These are phyloP conservation scores for Tiliacea aurago DNA, from an alignment of 2,888 invertebrate genomes.

Conservation along the genomic window DNA sequence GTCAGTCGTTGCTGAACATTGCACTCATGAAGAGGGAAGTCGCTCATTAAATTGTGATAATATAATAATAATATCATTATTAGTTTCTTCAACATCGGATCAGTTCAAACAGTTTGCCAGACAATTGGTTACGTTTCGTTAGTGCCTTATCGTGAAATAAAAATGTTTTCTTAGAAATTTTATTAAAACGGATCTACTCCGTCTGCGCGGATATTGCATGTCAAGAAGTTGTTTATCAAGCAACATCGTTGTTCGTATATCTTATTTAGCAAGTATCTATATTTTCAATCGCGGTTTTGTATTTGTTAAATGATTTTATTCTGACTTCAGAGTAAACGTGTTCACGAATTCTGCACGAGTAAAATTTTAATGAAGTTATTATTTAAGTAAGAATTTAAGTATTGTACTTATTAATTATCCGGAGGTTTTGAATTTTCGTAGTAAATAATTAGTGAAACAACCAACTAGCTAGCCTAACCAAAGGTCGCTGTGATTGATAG, in stretches of 20 bases:
- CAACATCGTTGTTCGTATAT: constrained; percentile 69
- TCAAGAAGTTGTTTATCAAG: constrained; percentile 68
- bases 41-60: constrained; percentile 41
- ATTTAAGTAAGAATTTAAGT: no score
- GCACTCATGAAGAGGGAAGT: constrained; percentile 63
- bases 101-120: constrained; percentile 25
- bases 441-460: constrained; percentile 1
- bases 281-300: constrained; percentile 53
- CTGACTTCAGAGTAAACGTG: constrained; percentile 12
- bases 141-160: constrained; percentile 62
- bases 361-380: background rate
- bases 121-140: constrained; percentile 68
- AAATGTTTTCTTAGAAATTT: constrained; percentile 62
- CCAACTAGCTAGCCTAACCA: background rate
- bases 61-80: constrained; percentile 35
- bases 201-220: constrained; percentile 72
- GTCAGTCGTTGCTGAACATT: constrained; percentile 70
- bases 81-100: constrained; percentile 21
- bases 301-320: constrained; percentile 40
- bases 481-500: constrained; percentile 63
- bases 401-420: background rate
- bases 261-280: constrained; percentile 65
- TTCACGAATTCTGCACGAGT: background rate
- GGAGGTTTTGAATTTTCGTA: background rate
- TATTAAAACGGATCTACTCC: constrained; percentile 57